These are phyloP conservation scores for Actias luna DNA, from an alignment of 2,888 invertebrate species.

Conservation along the genomic window DNA sequence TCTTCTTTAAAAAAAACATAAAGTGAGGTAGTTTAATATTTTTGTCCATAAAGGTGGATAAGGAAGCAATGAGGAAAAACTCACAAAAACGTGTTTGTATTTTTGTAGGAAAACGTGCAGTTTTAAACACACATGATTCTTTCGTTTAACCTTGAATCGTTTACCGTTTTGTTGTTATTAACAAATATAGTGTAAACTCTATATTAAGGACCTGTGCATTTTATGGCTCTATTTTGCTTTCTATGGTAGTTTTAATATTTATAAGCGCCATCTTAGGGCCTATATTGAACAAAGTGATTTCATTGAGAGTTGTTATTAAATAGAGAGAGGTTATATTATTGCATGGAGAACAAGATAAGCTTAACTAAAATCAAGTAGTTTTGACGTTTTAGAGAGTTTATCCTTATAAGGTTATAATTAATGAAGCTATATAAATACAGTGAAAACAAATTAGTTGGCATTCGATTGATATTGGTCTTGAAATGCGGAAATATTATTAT, in stretches of 20 bases:
- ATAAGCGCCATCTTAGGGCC: too few species aligned
- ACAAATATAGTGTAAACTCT: background rate
- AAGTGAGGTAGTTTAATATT: background rate
- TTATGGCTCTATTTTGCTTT: too few species aligned
- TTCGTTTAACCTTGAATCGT: background rate
- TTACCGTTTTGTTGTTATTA: background rate
- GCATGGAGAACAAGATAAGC: too few species aligned
- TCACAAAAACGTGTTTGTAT: background rate
- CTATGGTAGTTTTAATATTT: background rate
- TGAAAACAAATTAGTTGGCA: background rate
- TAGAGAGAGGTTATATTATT: too few species aligned
- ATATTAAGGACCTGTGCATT: too few species aligned
- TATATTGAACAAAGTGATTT: too few species aligned
- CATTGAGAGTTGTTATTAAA: background rate
- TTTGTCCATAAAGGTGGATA: background rate
- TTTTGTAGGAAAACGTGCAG: background rate
- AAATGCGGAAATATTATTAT: background rate
- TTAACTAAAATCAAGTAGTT: too few species aligned
- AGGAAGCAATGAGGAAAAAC: background rate
- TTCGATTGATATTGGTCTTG: background rate
- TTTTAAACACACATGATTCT: background rate
- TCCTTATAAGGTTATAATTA: too few species aligned
- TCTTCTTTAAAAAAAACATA: background rate
- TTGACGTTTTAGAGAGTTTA: too few species aligned
- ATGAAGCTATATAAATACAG: background rate